phyloP scores from a whole-genome alignment of 2,888 invertebrate species.

The Athetis lepigone region DNA sequence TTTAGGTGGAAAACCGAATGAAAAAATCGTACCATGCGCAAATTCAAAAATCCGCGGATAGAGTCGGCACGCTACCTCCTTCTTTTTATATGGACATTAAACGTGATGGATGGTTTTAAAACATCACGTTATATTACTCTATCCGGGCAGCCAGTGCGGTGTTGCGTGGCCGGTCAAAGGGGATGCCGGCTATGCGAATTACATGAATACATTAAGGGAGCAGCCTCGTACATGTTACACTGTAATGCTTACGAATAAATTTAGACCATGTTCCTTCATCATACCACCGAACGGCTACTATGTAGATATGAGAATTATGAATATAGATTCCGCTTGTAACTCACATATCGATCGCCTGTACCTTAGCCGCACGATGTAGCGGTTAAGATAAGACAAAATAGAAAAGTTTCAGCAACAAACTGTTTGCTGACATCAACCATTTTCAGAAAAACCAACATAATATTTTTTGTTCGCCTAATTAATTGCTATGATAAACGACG shows the following conservation, averaged over 20 bases:
- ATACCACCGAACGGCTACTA: slow-evolving; percentile 81
- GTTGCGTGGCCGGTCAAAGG: slow-evolving; percentile 91
- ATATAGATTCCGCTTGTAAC: slow-evolving; percentile 78
- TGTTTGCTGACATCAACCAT: slow-evolving; percentile 77
- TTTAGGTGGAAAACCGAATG: slow-evolving; percentile 54
- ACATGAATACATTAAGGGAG: slow-evolving; percentile 91
- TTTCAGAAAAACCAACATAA: slow-evolving; percentile 75
- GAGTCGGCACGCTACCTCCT: slow-evolving; percentile 81
- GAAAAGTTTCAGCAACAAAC: slow-evolving; percentile 73
- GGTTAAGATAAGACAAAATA: slow-evolving; percentile 63
- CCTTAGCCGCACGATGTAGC: slow-evolving; percentile 55
- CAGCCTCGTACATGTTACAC: slow-evolving; percentile 87
- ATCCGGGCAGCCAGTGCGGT: slow-evolving; percentile 87
- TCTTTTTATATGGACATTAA: slow-evolving; percentile 89
- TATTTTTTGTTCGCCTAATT: slow-evolving; percentile 85
- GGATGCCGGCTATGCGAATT: slow-evolving; percentile 90
- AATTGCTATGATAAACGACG: slow-evolving; percentile 87
- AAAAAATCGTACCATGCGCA: slow-evolving; percentile 68
- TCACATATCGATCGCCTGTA: slow-evolving; percentile 57
- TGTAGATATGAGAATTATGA: slow-evolving; percentile 84
- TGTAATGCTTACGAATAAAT: slow-evolving; percentile 90
- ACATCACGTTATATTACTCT: slow-evolving; percentile 89
- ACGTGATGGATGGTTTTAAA: slow-evolving; percentile 90
- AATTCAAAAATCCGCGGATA: slow-evolving; percentile 76
- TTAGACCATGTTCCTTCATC: slow-evolving; percentile 87